phyloP scores from a whole-genome alignment of 2,797 vertebrate genomes.

The Liparis tanakae region DNA sequence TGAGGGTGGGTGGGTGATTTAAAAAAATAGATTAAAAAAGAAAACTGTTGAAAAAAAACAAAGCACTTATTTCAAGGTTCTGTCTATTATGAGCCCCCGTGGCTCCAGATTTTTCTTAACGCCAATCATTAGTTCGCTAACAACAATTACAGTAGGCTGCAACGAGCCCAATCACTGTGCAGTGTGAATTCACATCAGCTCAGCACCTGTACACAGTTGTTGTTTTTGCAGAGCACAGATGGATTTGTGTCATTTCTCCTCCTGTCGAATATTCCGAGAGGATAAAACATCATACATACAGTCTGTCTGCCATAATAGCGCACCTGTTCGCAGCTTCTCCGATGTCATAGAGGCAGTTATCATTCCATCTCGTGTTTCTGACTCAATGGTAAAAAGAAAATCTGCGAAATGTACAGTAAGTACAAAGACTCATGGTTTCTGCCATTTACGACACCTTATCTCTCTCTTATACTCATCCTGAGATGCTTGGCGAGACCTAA shows the following conservation, averaged over 20 bases:
- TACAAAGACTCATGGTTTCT: constrained; percentile 35
- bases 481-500: constrained; percentile 45
- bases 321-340: constrained; percentile 70
- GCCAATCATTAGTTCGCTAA: constrained; percentile 41
- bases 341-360: constrained; percentile 69
- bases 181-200: constrained; percentile 56
- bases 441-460: constrained; percentile 57
- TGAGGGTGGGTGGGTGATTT: background rate
- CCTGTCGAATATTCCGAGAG: constrained; percentile 51
- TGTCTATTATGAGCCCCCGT: constrained; percentile 12
- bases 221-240: constrained; percentile 67
- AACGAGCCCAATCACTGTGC: constrained; percentile 24
- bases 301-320: constrained; percentile 71
- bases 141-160: constrained; percentile 31
- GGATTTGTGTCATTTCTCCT: constrained; percentile 61
- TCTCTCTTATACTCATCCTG: constrained; percentile 21
- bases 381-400: constrained; percentile 48
- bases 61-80: constrained; percentile 7
- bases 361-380: constrained; percentile 53
- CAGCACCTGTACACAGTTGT: constrained; percentile 64
- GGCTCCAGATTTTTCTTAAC: constrained; percentile 8
- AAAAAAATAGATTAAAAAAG: background rate
- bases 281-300: constrained; percentile 58
- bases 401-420: constrained; percentile 29
- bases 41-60: background rate